Conservation (phyloP, 2,888 invertebrate genomes). For the Aricia artaxerxes region DNA sequence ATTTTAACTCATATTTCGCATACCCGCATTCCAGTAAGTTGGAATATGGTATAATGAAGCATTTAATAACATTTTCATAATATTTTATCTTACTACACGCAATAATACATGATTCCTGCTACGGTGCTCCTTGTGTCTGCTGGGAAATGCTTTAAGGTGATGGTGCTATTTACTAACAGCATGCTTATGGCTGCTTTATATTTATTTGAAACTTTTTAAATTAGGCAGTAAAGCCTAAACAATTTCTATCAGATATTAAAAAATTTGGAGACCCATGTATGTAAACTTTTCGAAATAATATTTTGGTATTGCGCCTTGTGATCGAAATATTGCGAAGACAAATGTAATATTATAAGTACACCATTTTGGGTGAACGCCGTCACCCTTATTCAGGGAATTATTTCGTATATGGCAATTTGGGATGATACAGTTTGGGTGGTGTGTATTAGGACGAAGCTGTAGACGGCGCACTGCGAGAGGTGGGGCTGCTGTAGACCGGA, state of each 20-base stretch:
- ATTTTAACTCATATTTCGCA: not conserved
- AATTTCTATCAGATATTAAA: not conserved
- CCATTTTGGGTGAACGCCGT: not conserved
- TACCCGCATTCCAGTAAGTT: not conserved
- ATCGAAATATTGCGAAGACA: not conserved
- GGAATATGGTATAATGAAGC: not conserved
- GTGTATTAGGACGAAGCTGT: slow-evolving; percentile 91
- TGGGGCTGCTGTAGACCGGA: slow-evolving; percentile 89
- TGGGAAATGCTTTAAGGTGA: slow-evolving; percentile 36
- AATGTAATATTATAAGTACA: not conserved
- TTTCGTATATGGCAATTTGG: not conserved
- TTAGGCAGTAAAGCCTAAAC: not conserved
- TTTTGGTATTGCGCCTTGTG: too few relatives aligned
- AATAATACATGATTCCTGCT: slow-evolving; percentile 37
- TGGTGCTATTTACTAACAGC: slow-evolving; percentile 35
- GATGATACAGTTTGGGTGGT: slow-evolving; percentile 41
- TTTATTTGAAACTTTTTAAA: not conserved
- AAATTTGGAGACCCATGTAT: not conserved
- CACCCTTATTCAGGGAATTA: not conserved
- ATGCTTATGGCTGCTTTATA: slow-evolving; percentile 34
- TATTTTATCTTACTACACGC: not conserved
- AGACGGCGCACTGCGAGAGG: slow-evolving; percentile 95
- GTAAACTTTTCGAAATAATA: too few relatives aligned
- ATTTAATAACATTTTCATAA: not conserved
- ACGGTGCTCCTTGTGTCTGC: slow-evolving; percentile 36